A percentile compares a stretch with the other conserved stretches of the same genome.
These are phyloP conservation scores for Yasuhikotakia modesta DNA, from an alignment of 2,797 vertebrate genomes.

Conservation along the genomic window DNA sequence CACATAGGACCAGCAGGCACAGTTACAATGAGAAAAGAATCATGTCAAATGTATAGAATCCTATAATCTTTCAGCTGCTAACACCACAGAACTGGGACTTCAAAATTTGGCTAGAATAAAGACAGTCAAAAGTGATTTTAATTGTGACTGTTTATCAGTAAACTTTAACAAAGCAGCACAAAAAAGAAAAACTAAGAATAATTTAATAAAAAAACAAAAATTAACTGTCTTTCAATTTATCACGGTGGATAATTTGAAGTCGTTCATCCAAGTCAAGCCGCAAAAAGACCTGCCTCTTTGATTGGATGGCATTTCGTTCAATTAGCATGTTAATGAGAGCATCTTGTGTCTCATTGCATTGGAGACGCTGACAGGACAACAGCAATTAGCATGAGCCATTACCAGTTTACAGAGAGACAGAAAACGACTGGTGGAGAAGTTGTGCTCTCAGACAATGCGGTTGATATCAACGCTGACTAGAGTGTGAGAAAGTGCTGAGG, in stretches of 20 bases:
- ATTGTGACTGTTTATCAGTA: slow-evolving; percentile 2
- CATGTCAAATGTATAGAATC: background rate
- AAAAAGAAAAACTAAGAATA: slow-evolving; percentile 1
- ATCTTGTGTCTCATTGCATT: slow-evolving; percentile 41
- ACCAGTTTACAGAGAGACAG: slow-evolving; percentile 35
- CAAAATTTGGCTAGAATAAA: slow-evolving; percentile 16
- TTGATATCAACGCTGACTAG: background rate
- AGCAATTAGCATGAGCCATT: slow-evolving; percentile 53
- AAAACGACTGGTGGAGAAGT: slow-evolving; percentile 18
- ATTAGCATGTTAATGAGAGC: slow-evolving; percentile 59
- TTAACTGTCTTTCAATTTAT: slow-evolving; percentile 20
- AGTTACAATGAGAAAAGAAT: background rate
- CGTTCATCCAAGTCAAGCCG: slow-evolving; percentile 47
- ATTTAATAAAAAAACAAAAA: slow-evolving; percentile 5
- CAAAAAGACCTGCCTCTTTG: slow-evolving; percentile 46
- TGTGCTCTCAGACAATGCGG: background rate
- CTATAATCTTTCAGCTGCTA: background rate
- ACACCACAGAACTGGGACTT: background rate
- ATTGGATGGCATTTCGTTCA: slow-evolving; percentile 52
- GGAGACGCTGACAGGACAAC: slow-evolving; percentile 41
- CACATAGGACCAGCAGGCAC: background rate
- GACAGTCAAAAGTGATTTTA: background rate
- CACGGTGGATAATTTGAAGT: slow-evolving; percentile 28
- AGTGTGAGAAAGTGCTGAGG: slow-evolving; percentile 13
- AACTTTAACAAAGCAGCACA: slow-evolving; percentile 2